phyloP scores from a whole-genome alignment of 2,113 vertebrate species.

The Prinia subflava region DNA sequence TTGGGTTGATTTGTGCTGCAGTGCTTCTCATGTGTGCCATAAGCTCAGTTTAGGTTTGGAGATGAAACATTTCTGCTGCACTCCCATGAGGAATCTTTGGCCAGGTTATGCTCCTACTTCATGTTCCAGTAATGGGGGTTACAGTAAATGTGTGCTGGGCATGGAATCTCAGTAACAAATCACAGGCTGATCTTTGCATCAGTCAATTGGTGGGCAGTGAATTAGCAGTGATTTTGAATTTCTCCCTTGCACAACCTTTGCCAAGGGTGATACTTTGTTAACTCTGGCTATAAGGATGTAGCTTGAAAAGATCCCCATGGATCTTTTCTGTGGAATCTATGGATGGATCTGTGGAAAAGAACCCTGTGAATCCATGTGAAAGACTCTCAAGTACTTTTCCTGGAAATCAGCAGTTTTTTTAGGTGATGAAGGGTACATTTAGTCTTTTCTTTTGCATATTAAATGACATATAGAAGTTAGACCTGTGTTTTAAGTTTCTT shows the following conservation, averaged over 20 bases:
- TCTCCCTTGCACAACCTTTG: neutral
- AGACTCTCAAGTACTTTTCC: neutral
- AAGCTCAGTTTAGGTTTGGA: neutral
- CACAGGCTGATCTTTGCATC: neutral
- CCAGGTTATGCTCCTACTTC: neutral
- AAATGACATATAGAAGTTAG: neutral
- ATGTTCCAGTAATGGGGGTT: neutral
- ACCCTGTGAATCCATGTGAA: neutral
- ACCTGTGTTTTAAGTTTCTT: neutral
- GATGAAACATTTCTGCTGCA: neutral
- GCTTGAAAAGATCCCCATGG: neutral
- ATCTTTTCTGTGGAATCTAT: neutral
- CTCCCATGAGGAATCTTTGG: neutral
- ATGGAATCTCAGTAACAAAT: neutral
- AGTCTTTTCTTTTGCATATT: neutral
- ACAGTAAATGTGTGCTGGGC: neutral
- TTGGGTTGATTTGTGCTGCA: neutral
- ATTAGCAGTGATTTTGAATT: neutral
- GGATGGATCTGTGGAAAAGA: neutral
- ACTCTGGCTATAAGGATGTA: rapidly evolving
- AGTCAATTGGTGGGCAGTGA: neutral
- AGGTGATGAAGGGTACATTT: neutral
- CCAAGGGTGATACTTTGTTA: neutral
- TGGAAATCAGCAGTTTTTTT: neutral
- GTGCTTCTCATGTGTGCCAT: neutral